A percentile compares a stretch with the other conserved stretches of the same genome.
phyloP scores from a whole-genome alignment of 2,888 invertebrate genomes.

The Dascillus cervinus region DNA sequence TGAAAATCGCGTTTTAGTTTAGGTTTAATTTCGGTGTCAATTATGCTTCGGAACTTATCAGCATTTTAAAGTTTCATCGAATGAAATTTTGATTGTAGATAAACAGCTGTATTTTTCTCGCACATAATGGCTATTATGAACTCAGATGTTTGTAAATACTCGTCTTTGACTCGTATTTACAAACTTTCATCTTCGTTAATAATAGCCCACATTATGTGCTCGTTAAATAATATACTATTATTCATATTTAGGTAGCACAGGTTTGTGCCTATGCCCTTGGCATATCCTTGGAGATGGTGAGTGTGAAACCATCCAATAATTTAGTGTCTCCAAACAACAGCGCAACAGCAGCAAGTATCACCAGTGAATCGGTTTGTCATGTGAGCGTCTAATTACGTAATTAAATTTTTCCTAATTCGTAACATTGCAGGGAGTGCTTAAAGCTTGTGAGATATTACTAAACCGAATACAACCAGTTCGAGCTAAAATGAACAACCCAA shows the following conservation, averaged over 20 bases:
- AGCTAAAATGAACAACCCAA: conserved; percentile 40
- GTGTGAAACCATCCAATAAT: conserved; percentile 58
- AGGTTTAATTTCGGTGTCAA: too few relatives aligned
- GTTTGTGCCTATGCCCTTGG: conserved; percentile 66
- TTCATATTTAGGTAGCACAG: conserved; percentile 56
- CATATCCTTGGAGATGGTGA: conserved; percentile 58
- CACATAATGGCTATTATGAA: too few relatives aligned
- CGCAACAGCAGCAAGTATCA: conserved; percentile 61
- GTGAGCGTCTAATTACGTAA: conserved; percentile 23
- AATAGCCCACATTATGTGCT: too few relatives aligned
- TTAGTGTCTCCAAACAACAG: conserved; percentile 58
- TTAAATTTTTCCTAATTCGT: conserved; percentile 2
- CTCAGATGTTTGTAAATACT: too few relatives aligned
- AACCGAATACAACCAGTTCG: conserved; percentile 53
- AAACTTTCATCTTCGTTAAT: too few relatives aligned
- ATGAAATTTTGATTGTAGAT: too few relatives aligned
- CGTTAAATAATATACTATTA: too few relatives aligned
- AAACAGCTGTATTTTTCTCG: too few relatives aligned
- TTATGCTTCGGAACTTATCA: too few relatives aligned
- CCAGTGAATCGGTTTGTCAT: conserved; percentile 59
- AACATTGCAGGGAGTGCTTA: conserved; percentile 46
- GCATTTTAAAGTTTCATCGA: too few relatives aligned
- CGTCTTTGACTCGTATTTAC: too few relatives aligned
- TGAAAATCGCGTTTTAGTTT: too few relatives aligned
- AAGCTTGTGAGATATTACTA: conserved; percentile 56